phyloP scores from a whole-genome alignment of 2,888 invertebrate genomes.

The Petrophora chlorosata region DNA sequence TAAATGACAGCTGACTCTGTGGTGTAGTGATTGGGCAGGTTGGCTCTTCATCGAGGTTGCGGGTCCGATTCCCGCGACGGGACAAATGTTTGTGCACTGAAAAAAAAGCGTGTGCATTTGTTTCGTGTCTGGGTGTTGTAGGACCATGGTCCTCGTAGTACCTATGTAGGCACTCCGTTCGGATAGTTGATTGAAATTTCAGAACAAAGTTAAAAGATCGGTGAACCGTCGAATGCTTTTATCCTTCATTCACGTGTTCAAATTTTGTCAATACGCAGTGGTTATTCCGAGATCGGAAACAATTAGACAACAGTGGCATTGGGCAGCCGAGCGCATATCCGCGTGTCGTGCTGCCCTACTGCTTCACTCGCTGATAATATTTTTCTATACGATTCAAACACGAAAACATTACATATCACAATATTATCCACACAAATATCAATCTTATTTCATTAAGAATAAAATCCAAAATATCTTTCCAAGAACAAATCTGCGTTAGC shows the following conservation, averaged over 20 bases:
- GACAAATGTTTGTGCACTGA: too few species aligned
- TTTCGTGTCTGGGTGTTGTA: too few species aligned
- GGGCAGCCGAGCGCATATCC: conserved; percentile 80
- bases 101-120: too few species aligned
- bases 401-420: conserved; percentile 38
- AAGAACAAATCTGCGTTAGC: conserved; percentile 15
- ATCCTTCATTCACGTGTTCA: conserved; percentile 71
- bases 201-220: conserved; percentile 41
- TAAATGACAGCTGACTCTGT: too few species aligned
- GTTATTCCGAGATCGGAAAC: conserved; percentile 81
- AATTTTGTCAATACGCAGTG: conserved; percentile 73
- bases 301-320: conserved; percentile 80
- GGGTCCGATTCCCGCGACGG: too few species aligned
- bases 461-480: conserved; percentile 14
- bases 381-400: conserved; percentile 46
- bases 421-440: conserved; percentile 25
- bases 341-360: conserved; percentile 67
- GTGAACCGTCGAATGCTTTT: conserved; percentile 56
- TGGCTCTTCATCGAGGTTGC: too few species aligned
- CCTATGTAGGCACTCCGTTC: not conserved
- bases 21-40: too few species aligned
- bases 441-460: conserved; percentile 22
- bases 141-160: too few species aligned
- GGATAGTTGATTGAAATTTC: conserved; percentile 10
- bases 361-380: conserved; percentile 65